Conservation (phyloP, 2,113 vertebrate genomes). For the Macrotis lagotis region DNA sequence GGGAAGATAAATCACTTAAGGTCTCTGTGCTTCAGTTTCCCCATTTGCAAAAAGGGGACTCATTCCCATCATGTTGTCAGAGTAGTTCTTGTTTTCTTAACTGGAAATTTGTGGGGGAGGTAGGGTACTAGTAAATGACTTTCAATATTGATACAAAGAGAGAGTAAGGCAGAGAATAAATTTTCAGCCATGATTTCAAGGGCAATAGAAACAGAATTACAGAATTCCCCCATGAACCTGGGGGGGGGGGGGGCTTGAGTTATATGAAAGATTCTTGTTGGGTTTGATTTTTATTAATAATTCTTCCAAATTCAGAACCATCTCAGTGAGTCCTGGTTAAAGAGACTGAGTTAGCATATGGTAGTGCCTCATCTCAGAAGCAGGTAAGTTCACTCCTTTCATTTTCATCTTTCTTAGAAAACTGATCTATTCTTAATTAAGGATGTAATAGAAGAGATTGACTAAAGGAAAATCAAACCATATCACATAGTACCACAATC, state of each 20-base stretch:
- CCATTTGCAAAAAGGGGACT: neutral
- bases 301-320: neutral
- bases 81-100: neutral
- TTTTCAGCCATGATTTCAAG: neutral
- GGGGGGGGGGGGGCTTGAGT: neutral
- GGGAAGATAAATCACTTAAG: neutral
- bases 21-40: neutral
- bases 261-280: neutral
- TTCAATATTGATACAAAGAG: neutral
- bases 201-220: neutral
- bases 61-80: neutral
- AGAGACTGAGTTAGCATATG: no score
- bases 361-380: no score
- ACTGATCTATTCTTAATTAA: no score
- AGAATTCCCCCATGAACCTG: no score
- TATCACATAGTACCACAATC: no score
- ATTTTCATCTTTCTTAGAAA: no score
- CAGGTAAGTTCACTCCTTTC: no score
- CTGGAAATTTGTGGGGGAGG: neutral
- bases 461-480: no score
- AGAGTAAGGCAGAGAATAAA: neutral
- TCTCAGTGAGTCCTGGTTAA: no score
- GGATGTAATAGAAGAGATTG: no score
- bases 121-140: neutral
- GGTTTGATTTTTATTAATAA: neutral